phyloP scores from a whole-genome alignment of 2,888 invertebrate species.

The Nowickia ferox region DNA sequence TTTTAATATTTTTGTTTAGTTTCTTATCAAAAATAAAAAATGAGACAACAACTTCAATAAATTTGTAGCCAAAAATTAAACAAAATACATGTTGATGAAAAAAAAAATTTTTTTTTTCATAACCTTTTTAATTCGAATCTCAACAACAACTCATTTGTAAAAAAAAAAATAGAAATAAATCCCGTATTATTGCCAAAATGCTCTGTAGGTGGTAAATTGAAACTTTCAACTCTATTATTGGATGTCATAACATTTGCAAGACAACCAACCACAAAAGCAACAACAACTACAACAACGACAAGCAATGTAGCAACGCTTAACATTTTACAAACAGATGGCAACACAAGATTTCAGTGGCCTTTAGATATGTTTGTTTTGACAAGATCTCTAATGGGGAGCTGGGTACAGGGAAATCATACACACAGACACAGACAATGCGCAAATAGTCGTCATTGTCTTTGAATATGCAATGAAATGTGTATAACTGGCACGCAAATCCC shows the following conservation, averaged over 20 bases:
- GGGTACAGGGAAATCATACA: not conserved
- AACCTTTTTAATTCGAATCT: not conserved
- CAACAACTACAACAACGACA: not conserved
- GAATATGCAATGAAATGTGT: constrained; percentile 59
- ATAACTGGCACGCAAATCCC: constrained; percentile 70
- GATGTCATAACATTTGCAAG: constrained; percentile 63
- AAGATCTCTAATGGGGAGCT: constrained; percentile 60
- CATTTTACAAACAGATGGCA: constrained; percentile 51
- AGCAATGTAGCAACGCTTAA: not conserved
- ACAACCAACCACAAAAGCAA: constrained; percentile 16
- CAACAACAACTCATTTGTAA: not conserved
- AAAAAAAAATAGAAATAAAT: not conserved
- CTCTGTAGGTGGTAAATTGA: constrained; percentile 74
- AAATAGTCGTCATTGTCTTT: constrained; percentile 43
- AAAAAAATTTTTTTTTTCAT: not conserved
- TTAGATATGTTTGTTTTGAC: constrained; percentile 62
- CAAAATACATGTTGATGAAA: no score
- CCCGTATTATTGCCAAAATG: constrained; percentile 48
- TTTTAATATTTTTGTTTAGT: no score
- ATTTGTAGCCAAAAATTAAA: no score
- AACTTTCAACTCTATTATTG: constrained; percentile 73
- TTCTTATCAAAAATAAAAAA: no score
- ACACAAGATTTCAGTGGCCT: constrained; percentile 55
- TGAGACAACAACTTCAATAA: no score
- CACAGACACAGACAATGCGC: not conserved